Conservation (phyloP, 2,888 invertebrate species). For the Lathronympha strigana region DNA sequence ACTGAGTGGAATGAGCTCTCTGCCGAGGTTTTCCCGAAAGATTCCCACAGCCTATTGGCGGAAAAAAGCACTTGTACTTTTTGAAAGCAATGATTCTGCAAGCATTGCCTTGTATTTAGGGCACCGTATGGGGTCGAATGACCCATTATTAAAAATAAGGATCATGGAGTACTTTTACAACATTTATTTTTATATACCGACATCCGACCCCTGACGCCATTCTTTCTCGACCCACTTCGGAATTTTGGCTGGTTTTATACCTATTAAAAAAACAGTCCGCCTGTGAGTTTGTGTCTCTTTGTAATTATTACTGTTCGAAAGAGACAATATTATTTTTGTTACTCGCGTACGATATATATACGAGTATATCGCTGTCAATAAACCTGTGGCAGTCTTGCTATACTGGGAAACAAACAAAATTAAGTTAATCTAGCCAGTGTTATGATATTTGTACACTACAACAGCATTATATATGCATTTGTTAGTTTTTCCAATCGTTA, state of each 20-base stretch:
- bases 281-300: not conserved
- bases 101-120: not conserved
- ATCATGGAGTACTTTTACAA: not conserved
- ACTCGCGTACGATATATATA: too few species aligned
- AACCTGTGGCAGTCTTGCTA: too few species aligned
- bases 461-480: not conserved
- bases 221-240: conserved; percentile 7
- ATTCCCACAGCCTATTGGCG: too few species aligned
- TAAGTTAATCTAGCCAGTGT: too few species aligned
- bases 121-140: conserved; percentile 23
- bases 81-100: not conserved
- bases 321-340: too few species aligned
- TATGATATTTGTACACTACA: too few species aligned
- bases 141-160: not conserved
- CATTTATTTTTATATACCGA: not conserved
- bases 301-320: not conserved
- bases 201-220: conserved; percentile 29
- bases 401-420: too few species aligned
- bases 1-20: too few species aligned
- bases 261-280: too few species aligned
- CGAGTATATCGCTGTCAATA: too few species aligned
- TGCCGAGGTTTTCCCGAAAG: too few species aligned
- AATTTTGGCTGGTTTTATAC: conserved; percentile 12
- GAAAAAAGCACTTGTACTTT: not conserved
- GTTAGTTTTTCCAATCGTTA: not conserved